Base-by-base conservation (phyloP, 2,888 invertebrate species). In the Amiota mariae region DNA sequence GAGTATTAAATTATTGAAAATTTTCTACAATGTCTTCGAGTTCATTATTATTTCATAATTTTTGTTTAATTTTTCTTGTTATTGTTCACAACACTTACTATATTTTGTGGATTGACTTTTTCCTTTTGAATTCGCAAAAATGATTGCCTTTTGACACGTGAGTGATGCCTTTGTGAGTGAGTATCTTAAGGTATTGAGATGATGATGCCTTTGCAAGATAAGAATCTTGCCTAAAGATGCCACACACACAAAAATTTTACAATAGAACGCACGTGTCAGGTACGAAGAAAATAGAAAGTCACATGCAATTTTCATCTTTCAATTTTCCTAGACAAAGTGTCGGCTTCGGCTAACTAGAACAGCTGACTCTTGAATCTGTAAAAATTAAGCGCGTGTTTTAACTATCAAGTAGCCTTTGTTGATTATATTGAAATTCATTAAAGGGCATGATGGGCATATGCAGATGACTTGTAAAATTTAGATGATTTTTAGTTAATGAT, bases 11-110 rank as follows among this genome's bases (percentile, higher is more conserved):
- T 66, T 66, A n/a, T 36, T 59, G 18, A 12, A 36, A 20, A 59
- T 47, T 66, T 47, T 66, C 48, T 66, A 15, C 11, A 66, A 48
- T 48, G 66, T 48, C 18, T 48, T n/a, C 66, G 20, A 66, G 66
- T 66, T 66, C 49, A 66, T 66, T 66, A 36, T 36, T 36, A 66
- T 66, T 66, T 48, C 18, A 66, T 66, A 47, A 66, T 66, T 66
- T 66, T 66, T 59, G 15, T 15, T 59, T 59, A 20, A 59, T 59
- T 59, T 59, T 59, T 10, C 59, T 59, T 11, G 15, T 59, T 59
- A 24, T 24, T 24, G 24, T 24, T 24, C 24, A 24, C 24, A 24
- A 24, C 24, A 24, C 24, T 2, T 24, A 24, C 1, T 24, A 24
- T 1, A 24, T 24, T 24, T 59, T 18, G n/a, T 57, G 36, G 36